phyloP scores from a whole-genome alignment of 2,797 vertebrate species.

The Enteromius fasciolatus region DNA sequence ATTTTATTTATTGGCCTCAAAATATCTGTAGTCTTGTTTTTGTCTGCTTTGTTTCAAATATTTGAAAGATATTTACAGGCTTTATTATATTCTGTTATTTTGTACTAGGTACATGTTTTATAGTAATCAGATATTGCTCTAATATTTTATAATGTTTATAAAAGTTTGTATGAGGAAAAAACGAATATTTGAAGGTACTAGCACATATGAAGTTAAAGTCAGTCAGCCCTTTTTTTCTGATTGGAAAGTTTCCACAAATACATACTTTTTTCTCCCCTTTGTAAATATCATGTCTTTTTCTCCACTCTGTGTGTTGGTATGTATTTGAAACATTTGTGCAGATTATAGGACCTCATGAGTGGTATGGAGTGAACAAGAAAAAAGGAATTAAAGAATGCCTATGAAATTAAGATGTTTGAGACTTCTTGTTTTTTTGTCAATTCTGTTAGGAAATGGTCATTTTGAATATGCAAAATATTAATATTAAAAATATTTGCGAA shows the following conservation, averaged over 20 bases:
- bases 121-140: slow-evolving; percentile 64
- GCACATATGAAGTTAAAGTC: slow-evolving; percentile 66
- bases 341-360: slow-evolving; percentile 62
- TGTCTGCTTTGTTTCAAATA: slow-evolving; percentile 49
- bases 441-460: neutral
- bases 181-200: slow-evolving; percentile 64
- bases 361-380: slow-evolving; percentile 52
- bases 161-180: slow-evolving; percentile 64
- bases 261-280: slow-evolving; percentile 54
- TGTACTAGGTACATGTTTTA: slow-evolving; percentile 70
- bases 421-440: neutral
- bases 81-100: slow-evolving; percentile 68
- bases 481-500: neutral
- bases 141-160: slow-evolving; percentile 66
- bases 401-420: slow-evolving; percentile 18
- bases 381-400: slow-evolving; percentile 57
- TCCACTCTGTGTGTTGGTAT: slow-evolving; percentile 60
- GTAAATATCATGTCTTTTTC: slow-evolving; percentile 63
- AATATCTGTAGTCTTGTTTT: slow-evolving; percentile 49
- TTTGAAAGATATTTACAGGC: slow-evolving; percentile 59
- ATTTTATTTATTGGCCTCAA: slow-evolving; percentile 67
- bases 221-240: slow-evolving; percentile 56
- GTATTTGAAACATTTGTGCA: slow-evolving; percentile 67
- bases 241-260: slow-evolving; percentile 48
- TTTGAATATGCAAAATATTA: neutral